These are phyloP conservation scores for Salvator merianae DNA, from an alignment of 2,113 vertebrate genomes.

Conservation along the genomic window DNA sequence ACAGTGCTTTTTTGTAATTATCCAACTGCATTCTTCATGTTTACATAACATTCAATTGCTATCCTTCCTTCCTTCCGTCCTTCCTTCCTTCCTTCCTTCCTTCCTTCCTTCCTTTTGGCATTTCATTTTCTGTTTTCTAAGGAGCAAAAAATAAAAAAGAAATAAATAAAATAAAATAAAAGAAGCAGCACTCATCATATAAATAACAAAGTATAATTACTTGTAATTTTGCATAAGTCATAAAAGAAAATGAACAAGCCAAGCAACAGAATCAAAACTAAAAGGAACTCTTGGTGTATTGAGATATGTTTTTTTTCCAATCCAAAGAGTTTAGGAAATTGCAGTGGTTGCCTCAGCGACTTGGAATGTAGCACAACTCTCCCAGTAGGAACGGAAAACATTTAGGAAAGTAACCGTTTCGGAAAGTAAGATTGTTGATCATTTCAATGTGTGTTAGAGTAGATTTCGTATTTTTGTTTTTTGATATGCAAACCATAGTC, in stretches of 20 bases:
- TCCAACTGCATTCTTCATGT: not conserved
- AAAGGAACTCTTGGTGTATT: not conserved
- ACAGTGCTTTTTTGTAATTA: not conserved
- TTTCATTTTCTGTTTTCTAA: not conserved
- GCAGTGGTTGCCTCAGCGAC: not conserved
- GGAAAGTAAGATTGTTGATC: not conserved
- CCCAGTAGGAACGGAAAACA: not conserved
- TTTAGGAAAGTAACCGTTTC: not conserved
- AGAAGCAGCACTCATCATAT: too few species aligned
- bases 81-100: not conserved
- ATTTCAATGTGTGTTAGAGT: not conserved
- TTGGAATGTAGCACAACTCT: not conserved
- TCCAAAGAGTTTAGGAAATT: not conserved
- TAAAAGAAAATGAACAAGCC: not conserved
- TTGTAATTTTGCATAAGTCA: too few species aligned
- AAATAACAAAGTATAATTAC: too few species aligned
- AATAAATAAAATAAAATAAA: too few species aligned
- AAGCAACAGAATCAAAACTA: not conserved
- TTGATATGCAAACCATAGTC: not conserved
- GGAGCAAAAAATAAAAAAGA: not conserved
- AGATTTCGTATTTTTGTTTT: not conserved
- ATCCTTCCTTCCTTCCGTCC: too few species aligned
- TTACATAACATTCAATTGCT: too few species aligned
- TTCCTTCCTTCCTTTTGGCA: not conserved
- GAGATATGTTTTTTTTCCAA: not conserved